phyloP scores from a whole-genome alignment of 2,888 invertebrate species.

The Idaea straminata region DNA sequence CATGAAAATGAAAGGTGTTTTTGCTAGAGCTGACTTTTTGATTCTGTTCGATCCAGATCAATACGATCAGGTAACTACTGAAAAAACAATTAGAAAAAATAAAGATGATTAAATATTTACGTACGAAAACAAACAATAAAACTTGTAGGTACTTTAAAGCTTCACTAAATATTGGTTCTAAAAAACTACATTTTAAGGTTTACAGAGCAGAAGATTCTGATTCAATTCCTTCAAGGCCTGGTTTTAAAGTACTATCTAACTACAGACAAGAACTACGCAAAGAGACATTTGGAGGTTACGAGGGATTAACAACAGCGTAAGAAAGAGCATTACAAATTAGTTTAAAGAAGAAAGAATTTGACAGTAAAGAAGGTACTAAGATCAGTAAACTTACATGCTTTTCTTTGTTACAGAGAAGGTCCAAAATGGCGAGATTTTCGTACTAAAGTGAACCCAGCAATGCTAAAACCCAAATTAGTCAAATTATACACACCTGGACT shows the following conservation, averaged over 20 bases:
- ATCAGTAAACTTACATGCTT: neutral
- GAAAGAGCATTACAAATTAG: slow-evolving; percentile 17
- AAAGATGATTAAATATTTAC: neutral
- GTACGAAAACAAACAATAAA: neutral
- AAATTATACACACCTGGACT: slow-evolving; percentile 74
- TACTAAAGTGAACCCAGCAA: slow-evolving; percentile 83
- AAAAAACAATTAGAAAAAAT: neutral
- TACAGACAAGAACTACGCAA: slow-evolving; percentile 57
- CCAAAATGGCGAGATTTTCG: slow-evolving; percentile 84
- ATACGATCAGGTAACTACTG: slow-evolving; percentile 42
- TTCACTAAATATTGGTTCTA: neutral
- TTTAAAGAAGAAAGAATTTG: too few species aligned
- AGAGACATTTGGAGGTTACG: slow-evolving; percentile 52
- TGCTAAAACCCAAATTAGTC: slow-evolving; percentile 82
- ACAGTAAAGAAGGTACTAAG: neutral
- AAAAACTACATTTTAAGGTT: slow-evolving; percentile 39
- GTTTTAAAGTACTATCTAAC: slow-evolving; percentile 58
- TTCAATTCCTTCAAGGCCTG: slow-evolving; percentile 58
- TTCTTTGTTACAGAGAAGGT: slow-evolving; percentile 72
- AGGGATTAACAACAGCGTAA: slow-evolving; percentile 66
- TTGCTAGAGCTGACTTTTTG: slow-evolving; percentile 53
- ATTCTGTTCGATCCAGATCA: slow-evolving; percentile 60
- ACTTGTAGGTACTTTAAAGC: neutral
- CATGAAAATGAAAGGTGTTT: slow-evolving; percentile 57
- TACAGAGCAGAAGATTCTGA: slow-evolving; percentile 61